These are phyloP conservation scores for Acanthisitta chloris DNA, from an alignment of 2,113 vertebrate genomes.

Conservation along the genomic window DNA sequence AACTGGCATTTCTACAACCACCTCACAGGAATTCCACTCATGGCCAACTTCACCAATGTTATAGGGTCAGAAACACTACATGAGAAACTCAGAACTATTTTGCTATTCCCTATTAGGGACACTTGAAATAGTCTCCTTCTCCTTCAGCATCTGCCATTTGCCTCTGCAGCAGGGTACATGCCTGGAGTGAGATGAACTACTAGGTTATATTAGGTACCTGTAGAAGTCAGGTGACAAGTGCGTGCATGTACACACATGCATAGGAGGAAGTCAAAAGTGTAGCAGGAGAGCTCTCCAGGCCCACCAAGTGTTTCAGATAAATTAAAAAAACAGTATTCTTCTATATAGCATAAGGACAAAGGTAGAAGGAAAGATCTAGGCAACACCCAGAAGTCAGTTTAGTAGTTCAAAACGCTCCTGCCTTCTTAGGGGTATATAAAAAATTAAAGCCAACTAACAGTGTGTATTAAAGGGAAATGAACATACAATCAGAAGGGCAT, in stretches of 20 bases:
- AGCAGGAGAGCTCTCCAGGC: neutral
- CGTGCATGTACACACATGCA: fast-evolving
- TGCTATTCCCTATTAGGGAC: neutral
- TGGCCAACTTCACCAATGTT: neutral
- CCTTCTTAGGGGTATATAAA: neutral
- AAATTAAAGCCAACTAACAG: neutral
- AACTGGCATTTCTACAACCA: neutral
- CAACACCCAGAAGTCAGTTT: neutral
- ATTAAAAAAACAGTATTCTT: neutral
- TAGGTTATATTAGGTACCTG: neutral
- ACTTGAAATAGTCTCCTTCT: neutral
- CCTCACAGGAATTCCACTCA: neutral
- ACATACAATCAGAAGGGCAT: neutral
- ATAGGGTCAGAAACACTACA: neutral
- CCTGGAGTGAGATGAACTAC: neutral
- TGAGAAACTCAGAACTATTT: neutral
- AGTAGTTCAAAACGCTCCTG: neutral
- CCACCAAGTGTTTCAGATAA: neutral
- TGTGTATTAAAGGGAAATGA: neutral
- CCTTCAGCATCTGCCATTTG: neutral
- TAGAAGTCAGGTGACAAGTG: fast-evolving
- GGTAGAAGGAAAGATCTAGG: neutral
- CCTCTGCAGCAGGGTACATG: neutral
- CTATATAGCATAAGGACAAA: neutral
- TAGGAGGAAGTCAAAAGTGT: neutral